Evolutionary conservation across 2,797 vertebrate genomes (phyloP), one percentile per base, ranked within the genome.

Genomic region (Muscicapa striata): DNA sequence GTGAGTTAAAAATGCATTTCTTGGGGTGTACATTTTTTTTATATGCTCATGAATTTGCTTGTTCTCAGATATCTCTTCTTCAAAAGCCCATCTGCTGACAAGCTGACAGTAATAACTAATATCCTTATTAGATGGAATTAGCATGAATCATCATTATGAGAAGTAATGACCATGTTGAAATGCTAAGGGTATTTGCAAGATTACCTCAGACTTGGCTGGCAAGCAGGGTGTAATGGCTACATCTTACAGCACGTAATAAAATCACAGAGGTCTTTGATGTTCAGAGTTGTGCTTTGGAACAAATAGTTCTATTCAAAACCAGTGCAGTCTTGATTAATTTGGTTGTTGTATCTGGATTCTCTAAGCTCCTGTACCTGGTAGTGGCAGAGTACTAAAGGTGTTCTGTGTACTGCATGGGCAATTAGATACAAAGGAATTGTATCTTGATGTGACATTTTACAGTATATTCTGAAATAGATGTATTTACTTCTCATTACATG

Each of bases 71-170:
- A 59, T 8, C 19, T 36, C 41, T 19, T 57, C 90, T 96, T 93
- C 79, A 91, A 68, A 94, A 94, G 57, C 52, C 38, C 13, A 4
- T 52, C 9, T 19, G 12, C 43, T 75, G 84, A 67, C 20, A 84
- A 81, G 58, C 92, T 90, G 87, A 41, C 51, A 77, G 77, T 58
- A 78, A 40, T 79, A 85, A 72, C 83, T 58, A 59, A 77, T 77
- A 54, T 13, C 59, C 54, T 96, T 84, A 89, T 87, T 94, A 93
- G 61, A 49, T 91, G 46, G 80, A 91, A 95, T 95, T 93, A 87
- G 52, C 81, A 14, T 67, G 74, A 89, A 70, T 94, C 89, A 36
- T 87, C 75, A 41, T 91, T 91, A 91, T 91, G 70, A 73, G 54
- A 72, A 88, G 43, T 69, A 94, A 94, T 15, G 46, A 76, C 72